phyloP scores from a whole-genome alignment of 2,888 invertebrate genomes.

The Nemotelus pantherinus region DNA sequence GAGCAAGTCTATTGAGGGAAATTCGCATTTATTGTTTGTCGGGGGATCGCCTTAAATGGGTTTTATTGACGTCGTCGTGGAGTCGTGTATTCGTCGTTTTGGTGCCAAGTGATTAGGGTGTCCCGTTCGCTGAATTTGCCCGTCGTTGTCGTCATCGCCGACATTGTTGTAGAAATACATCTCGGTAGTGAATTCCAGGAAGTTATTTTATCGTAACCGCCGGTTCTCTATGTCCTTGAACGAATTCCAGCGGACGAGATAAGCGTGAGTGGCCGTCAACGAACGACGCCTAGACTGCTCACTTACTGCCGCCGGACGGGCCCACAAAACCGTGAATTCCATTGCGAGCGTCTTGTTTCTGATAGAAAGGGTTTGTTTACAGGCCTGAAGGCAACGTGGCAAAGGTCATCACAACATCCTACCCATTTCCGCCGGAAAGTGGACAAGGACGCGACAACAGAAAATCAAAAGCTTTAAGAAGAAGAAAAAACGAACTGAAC shows the following conservation, averaged over 20 bases:
- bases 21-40: conserved; percentile 51
- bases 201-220: conserved; percentile 12
- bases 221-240: conserved; percentile 21
- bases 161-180: conserved; percentile 23
- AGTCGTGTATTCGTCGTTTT: conserved; percentile 37
- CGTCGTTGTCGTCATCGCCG: background rate
- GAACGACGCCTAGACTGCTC: conserved; percentile 32
- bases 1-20: conserved; percentile 48
- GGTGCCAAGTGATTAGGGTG: conserved; percentile 43
- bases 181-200: conserved; percentile 6
- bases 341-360: conserved; percentile 15
- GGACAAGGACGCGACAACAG: conserved; percentile 35
- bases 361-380: conserved; percentile 44
- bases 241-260: background rate
- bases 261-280: background rate
- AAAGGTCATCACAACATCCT: conserved; percentile 37
- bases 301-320: conserved; percentile 9
- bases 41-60: conserved; percentile 49
- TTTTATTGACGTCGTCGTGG: conserved; percentile 49
- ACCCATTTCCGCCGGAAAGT: conserved; percentile 19
- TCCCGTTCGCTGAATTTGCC: conserved; percentile 18
- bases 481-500: conserved; percentile 7
- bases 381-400: conserved; percentile 36
- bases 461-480: conserved; percentile 12
- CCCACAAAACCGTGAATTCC: conserved; percentile 1